These are phyloP conservation scores for Brachyhypopomus gauderio DNA, from an alignment of 2,113 vertebrate species.

Conservation along the genomic window DNA sequence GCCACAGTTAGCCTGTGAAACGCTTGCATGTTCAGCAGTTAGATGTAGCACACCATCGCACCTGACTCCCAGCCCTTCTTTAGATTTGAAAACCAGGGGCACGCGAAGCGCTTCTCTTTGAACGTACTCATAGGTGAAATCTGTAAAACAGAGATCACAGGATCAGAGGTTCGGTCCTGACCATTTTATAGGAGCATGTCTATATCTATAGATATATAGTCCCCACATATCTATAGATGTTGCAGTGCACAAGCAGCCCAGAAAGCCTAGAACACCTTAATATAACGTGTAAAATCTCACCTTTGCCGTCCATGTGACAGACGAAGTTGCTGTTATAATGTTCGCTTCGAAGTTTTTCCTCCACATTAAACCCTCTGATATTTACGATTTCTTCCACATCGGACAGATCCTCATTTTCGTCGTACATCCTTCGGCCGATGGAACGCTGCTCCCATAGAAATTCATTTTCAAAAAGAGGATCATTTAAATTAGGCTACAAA, in stretches of 20 bases:
- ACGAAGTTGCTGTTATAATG: constrained; percentile 84
- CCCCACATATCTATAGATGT: too few species aligned
- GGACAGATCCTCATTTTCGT: constrained; percentile 91
- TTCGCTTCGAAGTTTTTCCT: constrained; percentile 88
- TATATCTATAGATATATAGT: too few species aligned
- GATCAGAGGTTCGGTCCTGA: neutral
- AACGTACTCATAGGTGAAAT: constrained; percentile 96
- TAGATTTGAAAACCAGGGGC: constrained; percentile 91
- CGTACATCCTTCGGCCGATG: constrained; percentile 88
- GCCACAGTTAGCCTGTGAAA: neutral
- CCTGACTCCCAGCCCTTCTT: constrained; percentile 94
- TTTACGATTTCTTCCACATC: constrained; percentile 94
- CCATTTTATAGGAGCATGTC: too few species aligned
- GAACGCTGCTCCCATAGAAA: constrained; percentile 77
- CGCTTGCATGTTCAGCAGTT: neutral
- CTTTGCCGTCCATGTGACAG: constrained; percentile 89
- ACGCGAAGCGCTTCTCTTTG: constrained; percentile 90
- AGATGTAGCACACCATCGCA: constrained; percentile 69
- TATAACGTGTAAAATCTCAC: constrained; percentile 63
- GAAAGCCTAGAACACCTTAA: too few species aligned
- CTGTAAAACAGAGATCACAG: constrained; percentile 66
- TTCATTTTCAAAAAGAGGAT: neutral
- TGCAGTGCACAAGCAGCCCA: too few species aligned
- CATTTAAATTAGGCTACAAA: constrained; percentile 9
- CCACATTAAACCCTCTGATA: constrained; percentile 90